phyloP scores from a whole-genome alignment of 2,113 vertebrate species.

The Atherinomorus stipes region DNA sequence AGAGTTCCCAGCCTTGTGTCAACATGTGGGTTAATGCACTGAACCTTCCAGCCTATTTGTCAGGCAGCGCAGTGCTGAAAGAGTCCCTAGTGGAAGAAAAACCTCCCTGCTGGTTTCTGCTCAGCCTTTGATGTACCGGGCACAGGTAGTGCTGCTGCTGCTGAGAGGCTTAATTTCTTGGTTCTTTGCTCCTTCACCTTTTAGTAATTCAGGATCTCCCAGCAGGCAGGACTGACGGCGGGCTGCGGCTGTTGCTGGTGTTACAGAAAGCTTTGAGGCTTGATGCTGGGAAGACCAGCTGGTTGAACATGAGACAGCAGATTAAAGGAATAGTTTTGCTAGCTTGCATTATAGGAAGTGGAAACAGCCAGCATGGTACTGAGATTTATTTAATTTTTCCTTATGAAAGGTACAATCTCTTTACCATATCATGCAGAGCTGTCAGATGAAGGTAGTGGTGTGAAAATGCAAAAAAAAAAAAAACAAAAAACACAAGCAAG shows the following conservation, averaged over 20 bases:
- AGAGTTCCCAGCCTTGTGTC: conserved; percentile 36
- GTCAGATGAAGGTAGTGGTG: background rate
- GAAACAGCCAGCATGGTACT: too few species aligned
- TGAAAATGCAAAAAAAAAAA: background rate
- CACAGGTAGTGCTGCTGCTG: conserved; percentile 61
- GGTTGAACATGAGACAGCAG: background rate
- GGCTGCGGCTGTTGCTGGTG: background rate
- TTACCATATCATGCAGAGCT: too few species aligned
- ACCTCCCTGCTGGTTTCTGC: conserved; percentile 48
- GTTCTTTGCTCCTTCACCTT: conserved; percentile 67
- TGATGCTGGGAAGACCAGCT: conserved; percentile 27
- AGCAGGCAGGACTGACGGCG: conserved; percentile 15
- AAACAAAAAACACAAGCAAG: background rate
- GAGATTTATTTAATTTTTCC: too few species aligned
- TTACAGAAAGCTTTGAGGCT: conserved; percentile 30
- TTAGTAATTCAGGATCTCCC: conserved; percentile 50
- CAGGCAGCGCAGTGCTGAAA: conserved; percentile 38
- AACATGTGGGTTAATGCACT: conserved; percentile 69
- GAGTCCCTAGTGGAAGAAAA: conserved; percentile 40
- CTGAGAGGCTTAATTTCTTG: conserved; percentile 71
- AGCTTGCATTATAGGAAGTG: background rate
- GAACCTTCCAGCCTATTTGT: conserved; percentile 57
- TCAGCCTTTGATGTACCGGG: conserved; percentile 62
- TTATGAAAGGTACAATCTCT: too few species aligned
- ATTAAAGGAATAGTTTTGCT: background rate